These are phyloP conservation scores for Rhea pennata DNA, from an alignment of 2,113 vertebrate genomes.

Conservation along the genomic window DNA sequence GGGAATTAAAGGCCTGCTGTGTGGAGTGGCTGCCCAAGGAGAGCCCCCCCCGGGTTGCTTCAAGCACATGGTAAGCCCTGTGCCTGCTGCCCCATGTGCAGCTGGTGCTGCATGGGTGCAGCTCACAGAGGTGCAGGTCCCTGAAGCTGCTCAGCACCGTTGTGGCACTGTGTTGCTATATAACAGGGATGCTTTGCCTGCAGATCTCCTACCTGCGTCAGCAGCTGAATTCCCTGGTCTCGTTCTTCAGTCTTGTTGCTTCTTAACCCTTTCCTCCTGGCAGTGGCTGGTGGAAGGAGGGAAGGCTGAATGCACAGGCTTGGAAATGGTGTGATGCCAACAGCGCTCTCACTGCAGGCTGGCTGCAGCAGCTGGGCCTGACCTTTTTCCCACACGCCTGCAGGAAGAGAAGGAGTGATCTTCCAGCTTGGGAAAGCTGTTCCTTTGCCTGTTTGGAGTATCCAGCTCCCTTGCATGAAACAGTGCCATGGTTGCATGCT, in stretches of 20 bases:
- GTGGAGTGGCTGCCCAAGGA: not conserved
- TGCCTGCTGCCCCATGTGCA: rapidly evolving
- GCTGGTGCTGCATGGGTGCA: not conserved
- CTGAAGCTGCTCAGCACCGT: not conserved
- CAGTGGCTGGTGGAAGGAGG: not conserved
- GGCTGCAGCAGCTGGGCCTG: rapidly evolving
- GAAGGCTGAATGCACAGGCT: not conserved
- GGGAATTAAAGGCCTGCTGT: rapidly evolving
- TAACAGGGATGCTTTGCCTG: not conserved
- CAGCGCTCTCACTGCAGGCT: not conserved
- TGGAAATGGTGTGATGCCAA: not conserved
- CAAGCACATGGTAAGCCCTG: rapidly evolving
- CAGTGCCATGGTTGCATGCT: too few species aligned
- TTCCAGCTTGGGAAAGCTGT: not conserved
- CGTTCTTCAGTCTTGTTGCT: not conserved
- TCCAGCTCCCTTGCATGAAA: not conserved
- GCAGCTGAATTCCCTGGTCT: slow-evolving; percentile 54
- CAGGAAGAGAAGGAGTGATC: rapidly evolving
- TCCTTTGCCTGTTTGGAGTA: rapidly evolving
- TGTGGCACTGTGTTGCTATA: not conserved
- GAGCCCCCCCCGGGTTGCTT: not conserved
- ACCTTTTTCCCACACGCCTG: not conserved
- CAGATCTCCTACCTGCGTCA: slow-evolving; percentile 62
- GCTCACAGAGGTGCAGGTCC: not conserved
- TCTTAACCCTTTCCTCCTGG: slow-evolving; percentile 28